These are phyloP conservation scores for Crax fasciolata DNA, from an alignment of 2,797 vertebrate genomes.

Conservation along the genomic window DNA sequence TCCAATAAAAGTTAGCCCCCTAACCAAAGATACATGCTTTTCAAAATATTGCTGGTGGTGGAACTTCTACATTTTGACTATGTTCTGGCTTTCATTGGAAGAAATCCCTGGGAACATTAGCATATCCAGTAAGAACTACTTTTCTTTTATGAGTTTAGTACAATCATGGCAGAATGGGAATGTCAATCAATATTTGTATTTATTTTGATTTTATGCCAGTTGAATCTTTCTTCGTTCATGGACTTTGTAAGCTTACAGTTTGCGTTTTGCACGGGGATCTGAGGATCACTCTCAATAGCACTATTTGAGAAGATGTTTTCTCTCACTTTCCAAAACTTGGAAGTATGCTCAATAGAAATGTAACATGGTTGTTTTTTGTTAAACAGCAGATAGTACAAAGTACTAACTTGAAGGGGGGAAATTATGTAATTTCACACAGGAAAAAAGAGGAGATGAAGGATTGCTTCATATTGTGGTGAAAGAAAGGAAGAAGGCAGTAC, in stretches of 20 bases:
- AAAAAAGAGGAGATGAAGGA: conserved; percentile 22
- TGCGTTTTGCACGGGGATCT: background rate
- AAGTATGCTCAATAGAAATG: background rate
- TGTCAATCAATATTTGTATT: background rate
- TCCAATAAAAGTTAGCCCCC: background rate
- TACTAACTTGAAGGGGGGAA: background rate
- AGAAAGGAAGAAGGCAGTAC: background rate
- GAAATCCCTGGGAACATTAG: background rate
- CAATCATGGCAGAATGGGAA: background rate
- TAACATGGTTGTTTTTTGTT: accelerated
- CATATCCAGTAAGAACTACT: background rate
- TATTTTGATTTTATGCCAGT: background rate
- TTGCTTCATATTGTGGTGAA: conserved; percentile 48
- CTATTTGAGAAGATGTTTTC: background rate
- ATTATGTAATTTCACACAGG: background rate
- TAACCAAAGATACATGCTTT: background rate
- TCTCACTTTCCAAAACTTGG: background rate
- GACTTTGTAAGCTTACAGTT: background rate
- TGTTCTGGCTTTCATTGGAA: conserved; percentile 1
- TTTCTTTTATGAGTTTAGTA: conserved; percentile 10
- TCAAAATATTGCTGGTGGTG: background rate
- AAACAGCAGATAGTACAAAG: background rate
- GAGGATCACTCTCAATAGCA: background rate
- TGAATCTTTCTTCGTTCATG: conserved; percentile 12
- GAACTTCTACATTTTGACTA: conserved; percentile 21